Percentiles rank a stretch among this genome's conserved stretches.
These are phyloP conservation scores for Cyanoliseus patagonus DNA, from an alignment of 2,113 vertebrate genomes.

Conservation along the genomic window DNA sequence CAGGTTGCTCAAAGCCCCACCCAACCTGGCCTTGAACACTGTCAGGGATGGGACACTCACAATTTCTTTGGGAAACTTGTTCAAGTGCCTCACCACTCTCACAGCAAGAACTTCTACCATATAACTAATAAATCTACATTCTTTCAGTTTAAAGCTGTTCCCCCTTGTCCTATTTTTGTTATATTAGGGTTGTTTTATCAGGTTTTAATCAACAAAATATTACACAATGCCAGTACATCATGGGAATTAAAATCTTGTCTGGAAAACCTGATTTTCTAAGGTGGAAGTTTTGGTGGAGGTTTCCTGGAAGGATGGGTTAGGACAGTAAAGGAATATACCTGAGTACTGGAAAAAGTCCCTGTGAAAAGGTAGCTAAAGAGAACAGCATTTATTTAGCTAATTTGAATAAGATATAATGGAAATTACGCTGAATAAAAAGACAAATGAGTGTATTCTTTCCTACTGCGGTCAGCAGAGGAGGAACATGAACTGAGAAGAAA, in stretches of 20 bases:
- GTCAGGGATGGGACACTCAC: neutral
- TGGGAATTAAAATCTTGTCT: neutral
- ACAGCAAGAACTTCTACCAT: neutral
- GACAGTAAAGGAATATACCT: neutral
- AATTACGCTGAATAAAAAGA: neutral
- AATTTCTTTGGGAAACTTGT: neutral
- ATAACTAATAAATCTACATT: neutral
- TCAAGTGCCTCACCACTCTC: neutral
- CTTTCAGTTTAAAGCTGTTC: neutral
- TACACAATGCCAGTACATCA: neutral
- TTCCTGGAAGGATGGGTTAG: neutral
- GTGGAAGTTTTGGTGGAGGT: neutral
- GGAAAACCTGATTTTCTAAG: neutral
- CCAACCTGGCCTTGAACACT: neutral
- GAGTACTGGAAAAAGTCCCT: neutral
- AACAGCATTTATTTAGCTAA: neutral
- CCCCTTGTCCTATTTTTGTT: neutral
- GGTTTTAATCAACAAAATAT: neutral
- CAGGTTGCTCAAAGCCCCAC: neutral
- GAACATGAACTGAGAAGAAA: neutral
- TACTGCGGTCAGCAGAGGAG: neutral
- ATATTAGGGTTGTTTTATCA: neutral
- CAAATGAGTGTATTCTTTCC: neutral
- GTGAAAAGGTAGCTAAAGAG: neutral
- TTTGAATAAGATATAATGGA: neutral